Base-by-base conservation (phyloP, 2,888 invertebrate species). In the Rhingia campestris region DNA sequence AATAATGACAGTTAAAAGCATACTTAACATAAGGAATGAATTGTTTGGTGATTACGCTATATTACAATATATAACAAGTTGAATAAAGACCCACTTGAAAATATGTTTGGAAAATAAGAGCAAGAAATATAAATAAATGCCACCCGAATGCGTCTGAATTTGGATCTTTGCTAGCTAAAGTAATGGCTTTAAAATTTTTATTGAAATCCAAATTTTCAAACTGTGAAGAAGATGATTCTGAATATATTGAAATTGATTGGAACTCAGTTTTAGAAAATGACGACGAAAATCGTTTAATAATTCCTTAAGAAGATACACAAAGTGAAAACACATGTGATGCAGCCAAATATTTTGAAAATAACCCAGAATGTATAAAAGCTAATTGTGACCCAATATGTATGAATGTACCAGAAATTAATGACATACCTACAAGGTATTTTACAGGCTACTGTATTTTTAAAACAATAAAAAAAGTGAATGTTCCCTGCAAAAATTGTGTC, bases 171-270 rank as follows among this genome's bases (percentile, higher is more conserved):
- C 37, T 76, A 33, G 47, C 32, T 12, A 69, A 77, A 63, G 35
- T 69, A 4, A 53, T 63, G 14, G 37, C 39, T n/a, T 30, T 70
- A 6, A 70, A 58, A 47, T 56, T 77, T 4, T 39, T 77, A 2
- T 77, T 77, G 41, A 58, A 61, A 9, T 63, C 56, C 10, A 63
- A 56, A 59, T 63, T n/a, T 54, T 54, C 70, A 6, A 72, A 79
- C 12, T 72, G 67, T 32, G 67, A 76, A 54, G 41, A 76, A 12
- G 76, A 72, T 14, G 51, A 56, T 45, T 37, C 56, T n/a, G 70
- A 66, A 51, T 66, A 72, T 51, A 6, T 73, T 6, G 5, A 47
- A 12, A 43, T 67, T 7, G 67, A 61, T 35, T 73, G 61, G 67
- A 70, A 72, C 37, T 49, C 72, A 3, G 10, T 69, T n/a, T 61